Conservation (phyloP, 2,797 vertebrate genomes). For the Pseudocheirus occidentalis region DNA sequence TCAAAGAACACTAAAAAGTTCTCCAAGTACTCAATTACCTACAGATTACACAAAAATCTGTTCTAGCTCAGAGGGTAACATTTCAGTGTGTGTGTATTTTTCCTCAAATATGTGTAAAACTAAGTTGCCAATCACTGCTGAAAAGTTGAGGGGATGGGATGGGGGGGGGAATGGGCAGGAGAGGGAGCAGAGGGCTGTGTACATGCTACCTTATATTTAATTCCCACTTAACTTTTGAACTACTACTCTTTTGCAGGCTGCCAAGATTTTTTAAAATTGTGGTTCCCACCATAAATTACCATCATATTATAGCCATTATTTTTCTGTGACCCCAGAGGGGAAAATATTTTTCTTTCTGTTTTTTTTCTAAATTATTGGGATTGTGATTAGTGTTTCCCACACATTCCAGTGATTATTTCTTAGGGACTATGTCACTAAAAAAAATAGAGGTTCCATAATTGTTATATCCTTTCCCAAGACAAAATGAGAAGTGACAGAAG, state of each 20-base stretch:
- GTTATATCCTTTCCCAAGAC: not conserved
- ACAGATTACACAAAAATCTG: slow-evolving; percentile 38
- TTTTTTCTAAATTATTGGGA: not conserved
- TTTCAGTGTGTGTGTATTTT: slow-evolving; percentile 32
- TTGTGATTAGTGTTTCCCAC: slow-evolving; percentile 7
- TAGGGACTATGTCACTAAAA: not conserved
- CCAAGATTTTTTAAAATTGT: slow-evolving; percentile 33
- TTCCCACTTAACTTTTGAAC: not conserved
- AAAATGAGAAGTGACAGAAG: not conserved
- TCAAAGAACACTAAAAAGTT: slow-evolving; percentile 68
- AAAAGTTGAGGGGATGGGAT: not conserved
- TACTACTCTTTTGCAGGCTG: not conserved
- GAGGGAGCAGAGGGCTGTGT: slow-evolving; percentile 19
- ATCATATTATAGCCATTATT: not conserved
- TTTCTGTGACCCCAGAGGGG: slow-evolving; percentile 28
- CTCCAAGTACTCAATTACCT: slow-evolving; percentile 70
- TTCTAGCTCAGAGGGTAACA: slow-evolving; percentile 53
- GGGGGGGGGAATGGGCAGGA: not conserved
- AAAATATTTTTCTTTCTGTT: slow-evolving; percentile 45
- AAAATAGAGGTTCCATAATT: not conserved
- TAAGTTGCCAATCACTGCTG: slow-evolving; percentile 39
- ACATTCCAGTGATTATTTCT: slow-evolving; percentile 1
- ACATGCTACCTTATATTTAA: not conserved
- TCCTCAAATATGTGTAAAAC: slow-evolving; percentile 56
- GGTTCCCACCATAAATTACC: slow-evolving; percentile 1